Base-by-base conservation (phyloP, 2,888 invertebrate species). In the Athripsodes cinereus region DNA sequence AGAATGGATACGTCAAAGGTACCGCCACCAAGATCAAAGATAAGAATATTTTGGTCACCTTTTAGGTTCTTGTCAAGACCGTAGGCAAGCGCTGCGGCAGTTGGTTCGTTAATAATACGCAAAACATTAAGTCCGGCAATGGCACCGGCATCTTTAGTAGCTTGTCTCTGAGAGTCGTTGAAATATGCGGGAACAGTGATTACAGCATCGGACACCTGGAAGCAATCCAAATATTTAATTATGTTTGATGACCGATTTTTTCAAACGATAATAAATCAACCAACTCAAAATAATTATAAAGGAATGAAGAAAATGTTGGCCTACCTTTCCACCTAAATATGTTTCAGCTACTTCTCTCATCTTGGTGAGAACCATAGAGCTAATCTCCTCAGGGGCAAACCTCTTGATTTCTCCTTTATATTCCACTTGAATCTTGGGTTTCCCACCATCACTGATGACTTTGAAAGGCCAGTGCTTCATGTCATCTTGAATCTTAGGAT, bases 1-100 rank as follows among this genome's bases (percentile, higher is more conserved):
- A 96, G 78, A 64, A 95, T 83, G 22, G 95, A 95, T 8, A 96
- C 95, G 77, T 96, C 95, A 70, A 96, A 96, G 34, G 93, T 94
- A 26, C 93, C 95, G 62, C 94, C 94, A 21, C 88, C 88, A 59
- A 90, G 78, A 71, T 89, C 88, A 66, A 87, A 88, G 66, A 89
- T 88, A 11, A 88, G 72, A 5, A 88, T 85, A 69, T 86, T 88
- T 64, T 85, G 86, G 68, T 88, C 88, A 1, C 88, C 87, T 69
- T 82, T 84, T 13, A 87, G 74, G 66, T 87, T 83, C 71, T 88
- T 88, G 68, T 88, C 88, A 50, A 88, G 73, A 6, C 94, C 93
- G 67, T 94, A 92, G 58, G 92, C 91, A 59, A 92, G 75, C 46
- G 92, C 92, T 19, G 92, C 92, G 1, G 91, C 90, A 2, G 93